These are phyloP conservation scores for Gadus chalcogrammus DNA, from an alignment of 2,113 vertebrate genomes.

Conservation along the genomic window DNA sequence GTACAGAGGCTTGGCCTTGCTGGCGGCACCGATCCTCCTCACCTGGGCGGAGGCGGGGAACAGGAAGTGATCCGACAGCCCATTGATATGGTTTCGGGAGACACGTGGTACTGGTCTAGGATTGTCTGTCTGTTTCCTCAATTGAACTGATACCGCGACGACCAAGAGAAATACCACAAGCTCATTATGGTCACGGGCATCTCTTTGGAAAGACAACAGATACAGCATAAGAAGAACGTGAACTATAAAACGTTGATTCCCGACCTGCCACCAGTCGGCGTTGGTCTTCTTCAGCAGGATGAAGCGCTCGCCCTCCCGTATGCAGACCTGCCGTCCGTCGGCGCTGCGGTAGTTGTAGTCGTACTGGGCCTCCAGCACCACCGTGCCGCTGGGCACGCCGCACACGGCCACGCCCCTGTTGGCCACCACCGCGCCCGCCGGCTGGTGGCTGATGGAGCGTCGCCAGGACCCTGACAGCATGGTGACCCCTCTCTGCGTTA, in stretches of 20 bases:
- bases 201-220: no score
- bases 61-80: no score
- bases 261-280: constrained; percentile 86
- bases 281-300: constrained; percentile 85
- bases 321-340: constrained; percentile 79
- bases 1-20: constrained; percentile 78
- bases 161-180: no score
- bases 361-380: constrained; percentile 80
- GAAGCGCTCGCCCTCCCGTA: constrained; percentile 84
- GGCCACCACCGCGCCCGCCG: constrained; percentile 11
- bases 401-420: constrained; percentile 47
- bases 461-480: constrained; percentile 79
- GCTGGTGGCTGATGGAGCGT: constrained; percentile 55
- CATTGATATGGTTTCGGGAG: no score
- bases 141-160: no score
- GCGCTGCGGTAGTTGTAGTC: constrained; percentile 78
- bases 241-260: no score
- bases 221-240: not conserved
- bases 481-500: constrained; percentile 29
- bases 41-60: constrained; percentile 51
- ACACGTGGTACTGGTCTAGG: no score
- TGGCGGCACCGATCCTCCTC: constrained; percentile 70
- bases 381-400: constrained; percentile 57
- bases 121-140: no score
- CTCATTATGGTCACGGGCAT: no score